phyloP scores from a whole-genome alignment of 1,140 invertebrate genomes.

The Diachasmimorpha longicaudata region DNA sequence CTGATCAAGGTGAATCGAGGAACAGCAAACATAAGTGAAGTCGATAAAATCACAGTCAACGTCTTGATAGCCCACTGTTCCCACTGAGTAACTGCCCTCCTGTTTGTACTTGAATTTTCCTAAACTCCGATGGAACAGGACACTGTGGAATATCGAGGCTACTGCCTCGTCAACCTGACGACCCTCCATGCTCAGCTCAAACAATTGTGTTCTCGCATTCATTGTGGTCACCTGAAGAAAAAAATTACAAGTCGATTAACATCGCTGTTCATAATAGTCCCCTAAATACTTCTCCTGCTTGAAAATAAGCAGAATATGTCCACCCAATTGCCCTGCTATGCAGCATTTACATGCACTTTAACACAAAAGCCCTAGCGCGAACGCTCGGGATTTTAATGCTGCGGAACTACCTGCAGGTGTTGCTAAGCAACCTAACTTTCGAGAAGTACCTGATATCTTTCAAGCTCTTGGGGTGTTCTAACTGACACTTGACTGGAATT shows the following conservation, averaged over 20 bases:
- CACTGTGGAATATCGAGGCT: conserved; percentile 92
- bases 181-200: conserved; percentile 89
- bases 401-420: too few relatives aligned
- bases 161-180: conserved; percentile 95
- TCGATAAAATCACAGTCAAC: conserved; percentile 97
- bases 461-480: too few relatives aligned
- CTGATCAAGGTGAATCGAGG: conserved; percentile 78
- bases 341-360: too few relatives aligned
- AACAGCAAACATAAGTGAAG: conserved; percentile 95
- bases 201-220: conserved; percentile 88
- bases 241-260: neutral
- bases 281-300: too few relatives aligned
- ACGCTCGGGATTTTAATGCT: too few relatives aligned
- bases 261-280: too few relatives aligned
- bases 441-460: too few relatives aligned
- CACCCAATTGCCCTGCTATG: too few relatives aligned
- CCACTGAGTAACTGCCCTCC: conserved; percentile 93
- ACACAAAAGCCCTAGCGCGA: too few relatives aligned
- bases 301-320: too few relatives aligned
- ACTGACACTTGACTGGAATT: too few relatives aligned
- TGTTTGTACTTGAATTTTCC: conserved; percentile 96
- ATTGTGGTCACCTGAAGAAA: conserved; percentile 62
- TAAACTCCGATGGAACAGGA: conserved; percentile 91
- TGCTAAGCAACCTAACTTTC: too few relatives aligned
- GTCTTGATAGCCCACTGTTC: conserved; percentile 93